Conservation (phyloP, 2,888 invertebrate genomes). For the Heteropelma amictum region DNA sequence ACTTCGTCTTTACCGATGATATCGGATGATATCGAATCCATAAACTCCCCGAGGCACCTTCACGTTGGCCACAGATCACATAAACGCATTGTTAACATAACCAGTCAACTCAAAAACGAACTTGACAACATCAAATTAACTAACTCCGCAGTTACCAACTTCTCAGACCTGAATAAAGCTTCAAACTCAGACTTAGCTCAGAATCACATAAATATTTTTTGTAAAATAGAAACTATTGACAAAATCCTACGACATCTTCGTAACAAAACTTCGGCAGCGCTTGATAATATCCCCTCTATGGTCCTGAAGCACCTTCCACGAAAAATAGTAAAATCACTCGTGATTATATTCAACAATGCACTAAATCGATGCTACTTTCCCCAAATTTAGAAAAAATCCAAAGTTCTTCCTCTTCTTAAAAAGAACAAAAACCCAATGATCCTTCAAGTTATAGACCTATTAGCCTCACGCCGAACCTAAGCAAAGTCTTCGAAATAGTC, state of each 20-base stretch:
- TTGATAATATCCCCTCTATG: conserved; percentile 44
- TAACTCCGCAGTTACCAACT: neutral
- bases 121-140: neutral
- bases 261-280: conserved; percentile 44
- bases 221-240: neutral
- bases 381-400: conserved; percentile 29
- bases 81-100: neutral
- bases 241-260: neutral
- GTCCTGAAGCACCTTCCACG: conserved; percentile 35
- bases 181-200: neutral
- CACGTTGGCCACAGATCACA: neutral
- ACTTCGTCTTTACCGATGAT: neutral
- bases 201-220: neutral
- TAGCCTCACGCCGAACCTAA: conserved; percentile 35
- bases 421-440: conserved; percentile 18
- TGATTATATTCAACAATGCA: conserved; percentile 39
- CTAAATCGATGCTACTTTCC: conserved; percentile 41
- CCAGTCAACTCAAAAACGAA: neutral
- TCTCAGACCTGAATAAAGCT: neutral
- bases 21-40: neutral
- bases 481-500: conserved; percentile 37
- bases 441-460: conserved; percentile 46
- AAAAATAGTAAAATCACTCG: neutral
- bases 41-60: conserved; percentile 14
- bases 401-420: conserved; percentile 31